Conservation (phyloP, 1,140 invertebrate genomes). For the Brachionus manjavacas region DNA sequence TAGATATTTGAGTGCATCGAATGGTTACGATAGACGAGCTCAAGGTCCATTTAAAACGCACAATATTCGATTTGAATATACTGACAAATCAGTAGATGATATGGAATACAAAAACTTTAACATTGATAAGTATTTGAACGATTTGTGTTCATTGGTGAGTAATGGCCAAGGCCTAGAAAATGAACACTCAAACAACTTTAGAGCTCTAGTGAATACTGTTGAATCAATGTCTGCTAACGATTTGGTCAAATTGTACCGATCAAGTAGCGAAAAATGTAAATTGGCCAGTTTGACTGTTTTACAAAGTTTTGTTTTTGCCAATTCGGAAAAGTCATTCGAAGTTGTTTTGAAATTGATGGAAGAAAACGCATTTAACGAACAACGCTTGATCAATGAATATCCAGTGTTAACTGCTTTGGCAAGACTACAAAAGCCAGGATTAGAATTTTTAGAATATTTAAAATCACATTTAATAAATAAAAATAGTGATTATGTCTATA, state of each 20-base stretch:
- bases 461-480: neutral
- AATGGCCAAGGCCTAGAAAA: neutral
- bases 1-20: neutral
- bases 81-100: slow-evolving; percentile 24
- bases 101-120: slow-evolving; percentile 18
- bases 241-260: neutral
- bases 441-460: neutral
- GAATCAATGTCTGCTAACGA: neutral
- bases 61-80: slow-evolving; percentile 29
- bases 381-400: slow-evolving; percentile 25
- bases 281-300: slow-evolving; percentile 13
- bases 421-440: slow-evolving; percentile 10
- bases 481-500: neutral
- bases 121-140: neutral
- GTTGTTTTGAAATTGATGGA: slow-evolving; percentile 9
- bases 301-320: slow-evolving; percentile 22
- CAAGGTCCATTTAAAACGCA: slow-evolving; percentile 5
- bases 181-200: slow-evolving; percentile 36
- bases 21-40: slow-evolving; percentile 14
- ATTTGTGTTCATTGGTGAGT: neutral
- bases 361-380: slow-evolving; percentile 10
- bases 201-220: neutral
- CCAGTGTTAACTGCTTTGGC: slow-evolving; percentile 39
- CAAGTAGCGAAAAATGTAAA: neutral
- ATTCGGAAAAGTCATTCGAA: neutral